Evolutionary conservation across 2,797 vertebrate genomes (phyloP).

Genomic region (Otolemur crassicaudatus): DNA sequence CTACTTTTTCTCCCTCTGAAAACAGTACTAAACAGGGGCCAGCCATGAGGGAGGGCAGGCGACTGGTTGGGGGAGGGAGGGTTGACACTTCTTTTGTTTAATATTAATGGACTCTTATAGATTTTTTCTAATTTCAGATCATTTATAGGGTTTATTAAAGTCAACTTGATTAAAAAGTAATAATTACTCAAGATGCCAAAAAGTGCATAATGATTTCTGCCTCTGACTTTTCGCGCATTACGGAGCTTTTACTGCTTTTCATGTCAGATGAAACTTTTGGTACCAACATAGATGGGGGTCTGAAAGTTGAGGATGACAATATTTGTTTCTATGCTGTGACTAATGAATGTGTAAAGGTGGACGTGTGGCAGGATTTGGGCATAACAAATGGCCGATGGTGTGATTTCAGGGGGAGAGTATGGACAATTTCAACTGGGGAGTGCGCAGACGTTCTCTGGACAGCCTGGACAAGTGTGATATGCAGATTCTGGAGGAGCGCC

Average conservation of each 20-base stretch:
- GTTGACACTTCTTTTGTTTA: neutral
- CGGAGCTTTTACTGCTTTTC: slow-evolving; percentile 38
- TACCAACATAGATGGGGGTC: neutral
- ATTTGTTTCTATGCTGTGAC: neutral
- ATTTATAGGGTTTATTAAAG: neutral
- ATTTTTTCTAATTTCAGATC: neutral
- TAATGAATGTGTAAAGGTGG: neutral
- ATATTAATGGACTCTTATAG: neutral
- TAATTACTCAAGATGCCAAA: neutral
- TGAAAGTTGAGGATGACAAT: neutral
- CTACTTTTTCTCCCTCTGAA: neutral
- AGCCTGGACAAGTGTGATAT: slow-evolving; percentile 95
- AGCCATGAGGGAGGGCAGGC: neutral
- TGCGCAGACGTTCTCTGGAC: slow-evolving; percentile 97
- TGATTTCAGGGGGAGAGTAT: slow-evolving; percentile 95
- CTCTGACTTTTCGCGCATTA: neutral
- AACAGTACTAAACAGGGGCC: neutral
- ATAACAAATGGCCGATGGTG: slow-evolving; percentile 38
- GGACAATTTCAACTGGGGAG: slow-evolving; percentile 99
- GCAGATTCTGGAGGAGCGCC: slow-evolving; percentile 96
- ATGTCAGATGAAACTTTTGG: neutral
- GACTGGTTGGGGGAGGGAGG: neutral
- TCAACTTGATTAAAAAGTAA: neutral
- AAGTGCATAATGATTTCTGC: neutral
- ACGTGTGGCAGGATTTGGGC: neutral